phyloP scores from a whole-genome alignment of 2,888 invertebrate species.

The Dorcus hopei region DNA sequence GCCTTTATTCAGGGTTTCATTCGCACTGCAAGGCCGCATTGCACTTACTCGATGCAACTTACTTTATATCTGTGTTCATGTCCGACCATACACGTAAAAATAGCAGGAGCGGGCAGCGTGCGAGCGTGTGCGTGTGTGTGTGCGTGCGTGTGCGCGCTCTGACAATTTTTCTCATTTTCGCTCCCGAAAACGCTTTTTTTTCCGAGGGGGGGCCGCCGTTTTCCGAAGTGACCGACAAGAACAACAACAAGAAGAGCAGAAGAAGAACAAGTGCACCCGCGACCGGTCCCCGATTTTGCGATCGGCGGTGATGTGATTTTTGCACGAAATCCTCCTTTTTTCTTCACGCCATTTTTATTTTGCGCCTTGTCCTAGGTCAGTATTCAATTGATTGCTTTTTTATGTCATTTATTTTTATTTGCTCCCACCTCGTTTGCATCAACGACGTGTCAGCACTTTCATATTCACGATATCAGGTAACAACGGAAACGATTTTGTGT shows the following conservation, averaged over 20 bases:
- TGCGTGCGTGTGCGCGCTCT: background rate
- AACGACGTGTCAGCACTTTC: no score
- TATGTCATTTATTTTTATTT: no score
- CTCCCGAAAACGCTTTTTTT: background rate
- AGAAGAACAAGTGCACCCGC: no score
- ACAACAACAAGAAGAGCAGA: background rate
- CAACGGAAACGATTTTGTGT: no score
- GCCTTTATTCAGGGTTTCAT: conserved; percentile 45
- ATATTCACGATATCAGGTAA: no score
- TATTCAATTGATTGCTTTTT: no score
- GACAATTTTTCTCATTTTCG: background rate
- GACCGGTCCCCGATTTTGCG: no score
- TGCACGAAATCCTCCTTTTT: no score
- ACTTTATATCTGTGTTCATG: conserved; percentile 12
- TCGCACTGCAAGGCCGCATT: conserved; percentile 41
- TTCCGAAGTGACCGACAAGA: background rate
- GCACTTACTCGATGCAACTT: conserved; percentile 7
- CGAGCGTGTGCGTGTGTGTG: background rate
- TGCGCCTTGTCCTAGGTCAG: no score
- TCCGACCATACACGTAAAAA: conserved; percentile 3
- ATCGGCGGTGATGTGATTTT: no score
- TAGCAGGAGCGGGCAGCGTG: background rate
- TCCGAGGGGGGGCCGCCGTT: background rate
- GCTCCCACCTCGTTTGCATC: no score
- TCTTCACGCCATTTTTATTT: no score